Conservation (phyloP, 1,140 invertebrate genomes). For the Watersipora subatra region DNA sequence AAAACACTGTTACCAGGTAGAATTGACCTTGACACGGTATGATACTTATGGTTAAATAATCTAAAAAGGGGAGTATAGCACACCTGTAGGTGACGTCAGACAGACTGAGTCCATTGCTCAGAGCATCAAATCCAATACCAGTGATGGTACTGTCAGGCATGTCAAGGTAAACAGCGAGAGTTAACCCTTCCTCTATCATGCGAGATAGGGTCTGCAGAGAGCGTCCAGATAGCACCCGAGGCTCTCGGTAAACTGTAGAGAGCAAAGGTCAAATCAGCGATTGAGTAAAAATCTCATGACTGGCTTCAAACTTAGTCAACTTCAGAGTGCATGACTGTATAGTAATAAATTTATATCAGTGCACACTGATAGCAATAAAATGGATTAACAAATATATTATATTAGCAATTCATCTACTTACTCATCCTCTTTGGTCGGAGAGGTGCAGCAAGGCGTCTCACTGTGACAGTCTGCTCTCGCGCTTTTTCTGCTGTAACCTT, state of each 20-base stretch:
- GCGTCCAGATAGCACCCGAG: slow-evolving; percentile 26
- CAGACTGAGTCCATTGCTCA: slow-evolving; percentile 30
- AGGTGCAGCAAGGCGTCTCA: neutral
- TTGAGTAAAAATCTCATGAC: too few relatives aligned
- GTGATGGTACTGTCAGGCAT: slow-evolving; percentile 36
- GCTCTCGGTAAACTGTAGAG: slow-evolving; percentile 31
- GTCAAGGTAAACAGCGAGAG: slow-evolving; percentile 33
- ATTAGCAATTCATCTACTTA: neutral
- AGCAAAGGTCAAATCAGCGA: neutral
- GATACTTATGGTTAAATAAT: too few relatives aligned
- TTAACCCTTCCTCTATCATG: slow-evolving; percentile 30
- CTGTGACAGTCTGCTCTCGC: slow-evolving; percentile 16
- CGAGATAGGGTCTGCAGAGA: slow-evolving; percentile 28
- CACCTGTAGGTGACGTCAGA: slow-evolving; percentile 34
- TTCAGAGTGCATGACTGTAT: too few relatives aligned
- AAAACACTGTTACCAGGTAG: too few relatives aligned
- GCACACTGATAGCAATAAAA: too few relatives aligned
- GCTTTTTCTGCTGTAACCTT: slow-evolving; percentile 14
- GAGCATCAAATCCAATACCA: slow-evolving; percentile 37
- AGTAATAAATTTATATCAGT: too few relatives aligned
- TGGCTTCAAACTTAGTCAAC: too few relatives aligned
- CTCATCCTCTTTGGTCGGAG: neutral
- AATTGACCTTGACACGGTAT: too few relatives aligned
- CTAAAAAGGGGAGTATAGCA: too few relatives aligned
- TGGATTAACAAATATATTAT: neutral